These are phyloP conservation scores for Ochropacha duplaris DNA, from an alignment of 2,888 invertebrate genomes.

Conservation along the genomic window DNA sequence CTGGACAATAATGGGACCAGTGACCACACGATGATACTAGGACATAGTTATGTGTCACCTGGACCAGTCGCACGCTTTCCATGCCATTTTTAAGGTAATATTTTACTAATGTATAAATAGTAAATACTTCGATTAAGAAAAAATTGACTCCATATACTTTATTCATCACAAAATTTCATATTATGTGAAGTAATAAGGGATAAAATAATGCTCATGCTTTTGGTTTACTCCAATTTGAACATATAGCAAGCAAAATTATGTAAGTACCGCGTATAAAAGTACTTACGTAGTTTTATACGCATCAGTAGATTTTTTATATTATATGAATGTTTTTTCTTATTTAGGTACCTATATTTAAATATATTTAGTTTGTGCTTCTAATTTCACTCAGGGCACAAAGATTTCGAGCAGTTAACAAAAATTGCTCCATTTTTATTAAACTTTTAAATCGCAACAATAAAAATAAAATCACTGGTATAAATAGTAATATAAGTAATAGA, in stretches of 20 bases:
- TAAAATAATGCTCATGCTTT: conserved; percentile 48
- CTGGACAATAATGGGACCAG: no score
- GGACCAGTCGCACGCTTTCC: neutral
- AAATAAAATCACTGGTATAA: neutral
- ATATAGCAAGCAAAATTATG: conserved; percentile 26
- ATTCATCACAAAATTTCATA: conserved; percentile 35
- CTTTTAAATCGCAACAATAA: conserved; percentile 32
- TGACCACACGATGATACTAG: neutral
- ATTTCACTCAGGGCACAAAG: conserved; percentile 44
- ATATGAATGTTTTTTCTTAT: conserved; percentile 33
- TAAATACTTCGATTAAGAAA: conserved; percentile 59
- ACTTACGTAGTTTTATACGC: conserved; percentile 6
- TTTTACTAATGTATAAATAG: neutral
- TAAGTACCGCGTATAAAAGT: no score
- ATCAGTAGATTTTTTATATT: conserved; percentile 16
- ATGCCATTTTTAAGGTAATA: neutral
- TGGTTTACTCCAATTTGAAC: conserved; percentile 39
- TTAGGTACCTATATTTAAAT: conserved; percentile 24
- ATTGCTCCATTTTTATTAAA: conserved; percentile 24
- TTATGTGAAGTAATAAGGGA: no score
- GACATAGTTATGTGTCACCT: no score
- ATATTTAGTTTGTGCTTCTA: conserved; percentile 49
- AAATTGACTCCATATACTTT: conserved; percentile 68
- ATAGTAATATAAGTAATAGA: neutral
- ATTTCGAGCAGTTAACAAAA: conserved; percentile 1